These are phyloP conservation scores for Lampropteryx suffumata DNA, from an alignment of 2,888 invertebrate species.

Conservation along the genomic window DNA sequence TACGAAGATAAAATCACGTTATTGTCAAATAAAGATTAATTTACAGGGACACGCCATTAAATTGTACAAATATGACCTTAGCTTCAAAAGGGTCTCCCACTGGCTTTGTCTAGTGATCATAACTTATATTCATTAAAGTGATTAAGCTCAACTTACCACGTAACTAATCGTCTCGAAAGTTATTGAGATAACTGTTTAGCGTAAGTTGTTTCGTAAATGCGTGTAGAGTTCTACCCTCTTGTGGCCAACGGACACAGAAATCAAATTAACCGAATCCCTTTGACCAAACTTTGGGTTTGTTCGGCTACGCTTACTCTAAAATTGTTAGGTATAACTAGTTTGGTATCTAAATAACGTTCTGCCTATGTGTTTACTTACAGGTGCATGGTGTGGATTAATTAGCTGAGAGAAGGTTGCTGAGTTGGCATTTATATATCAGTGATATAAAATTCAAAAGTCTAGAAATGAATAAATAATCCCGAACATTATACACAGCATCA, in stretches of 20 bases:
- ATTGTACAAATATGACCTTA: background rate
- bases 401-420: too few species aligned
- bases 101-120: conserved; percentile 1
- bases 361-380: conserved; percentile 10
- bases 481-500: too few species aligned
- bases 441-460: too few species aligned
- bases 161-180: conserved; percentile 30
- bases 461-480: too few species aligned
- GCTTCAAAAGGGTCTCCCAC: background rate
- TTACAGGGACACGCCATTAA: too few species aligned
- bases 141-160: conserved; percentile 17
- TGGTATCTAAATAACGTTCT: conserved; percentile 32
- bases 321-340: conserved; percentile 47
- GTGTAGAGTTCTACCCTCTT: conserved; percentile 49
- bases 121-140: conserved; percentile 21
- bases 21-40: too few species aligned
- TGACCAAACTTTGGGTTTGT: conserved; percentile 58
- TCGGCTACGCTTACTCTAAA: conserved; percentile 49
- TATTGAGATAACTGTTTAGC: conserved; percentile 25
- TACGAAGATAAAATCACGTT: too few species aligned
- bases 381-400: too few species aligned
- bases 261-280: conserved; percentile 68
- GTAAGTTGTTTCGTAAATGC: conserved; percentile 47
- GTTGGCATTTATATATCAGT: too few species aligned
- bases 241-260: conserved; percentile 60